These are phyloP conservation scores for Philonicus albiceps DNA, from an alignment of 2,888 invertebrate genomes.

Conservation along the genomic window DNA sequence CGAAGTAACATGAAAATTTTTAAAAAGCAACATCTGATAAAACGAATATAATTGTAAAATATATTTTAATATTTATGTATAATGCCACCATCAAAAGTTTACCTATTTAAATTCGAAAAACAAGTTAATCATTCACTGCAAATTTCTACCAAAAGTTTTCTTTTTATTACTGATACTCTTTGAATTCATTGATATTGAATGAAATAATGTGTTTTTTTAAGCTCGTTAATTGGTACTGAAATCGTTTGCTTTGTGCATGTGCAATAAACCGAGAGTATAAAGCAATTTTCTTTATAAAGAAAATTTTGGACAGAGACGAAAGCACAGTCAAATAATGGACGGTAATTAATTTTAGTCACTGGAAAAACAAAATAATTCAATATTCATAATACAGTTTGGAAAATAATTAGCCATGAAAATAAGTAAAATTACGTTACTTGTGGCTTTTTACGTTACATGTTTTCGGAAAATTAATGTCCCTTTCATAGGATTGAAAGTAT, in stretches of 20 bases:
- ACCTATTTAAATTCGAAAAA: not conserved
- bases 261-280: not conserved
- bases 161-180: no score
- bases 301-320: not conserved
- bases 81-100: not conserved
- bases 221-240: not conserved
- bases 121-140: not conserved
- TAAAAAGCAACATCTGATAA: no score
- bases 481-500: not conserved
- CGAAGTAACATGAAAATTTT: no score
- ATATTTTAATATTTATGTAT: no score
- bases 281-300: not conserved
- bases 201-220: not conserved
- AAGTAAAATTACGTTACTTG: not conserved
- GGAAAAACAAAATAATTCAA: not conserved
- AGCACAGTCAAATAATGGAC: not conserved
- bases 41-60: no score
- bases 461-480: not conserved
- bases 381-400: not conserved
- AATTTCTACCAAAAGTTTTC: not conserved
- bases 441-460: not conserved
- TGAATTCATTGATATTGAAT: not conserved
- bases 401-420: not conserved
- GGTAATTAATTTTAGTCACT: not conserved
- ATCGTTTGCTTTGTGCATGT: not conserved